A percentile compares a stretch with the other conserved stretches of the same genome.
These are phyloP conservation scores for Popillia japonica DNA, from an alignment of 1,140 invertebrate genomes.

Conservation along the genomic window DNA sequence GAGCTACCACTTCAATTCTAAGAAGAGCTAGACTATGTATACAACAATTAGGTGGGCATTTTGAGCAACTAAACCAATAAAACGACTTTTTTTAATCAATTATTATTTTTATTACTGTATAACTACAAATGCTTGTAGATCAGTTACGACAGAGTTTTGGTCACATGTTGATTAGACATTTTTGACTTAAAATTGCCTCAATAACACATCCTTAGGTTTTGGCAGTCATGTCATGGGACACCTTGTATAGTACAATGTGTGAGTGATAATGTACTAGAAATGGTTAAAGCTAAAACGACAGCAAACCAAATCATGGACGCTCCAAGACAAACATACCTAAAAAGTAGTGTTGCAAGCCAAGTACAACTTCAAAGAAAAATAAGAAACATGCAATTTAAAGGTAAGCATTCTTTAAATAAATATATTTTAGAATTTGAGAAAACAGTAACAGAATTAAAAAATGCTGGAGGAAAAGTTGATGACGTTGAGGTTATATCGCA, in stretches of 20 bases:
- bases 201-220: too few relatives aligned
- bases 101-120: too few relatives aligned
- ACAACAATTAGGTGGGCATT: too few relatives aligned
- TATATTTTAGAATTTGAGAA: conserved; percentile 12
- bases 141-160: too few relatives aligned
- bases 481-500: conserved; percentile 3
- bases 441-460: conserved; percentile 8
- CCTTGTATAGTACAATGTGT: conserved; percentile 9
- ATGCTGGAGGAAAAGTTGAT: background rate
- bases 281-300: background rate
- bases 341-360: background rate
- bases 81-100: too few relatives aligned
- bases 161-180: too few relatives aligned
- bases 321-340: conserved; percentile 17
- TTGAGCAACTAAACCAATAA: too few relatives aligned
- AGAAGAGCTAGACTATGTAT: too few relatives aligned
- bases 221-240: too few relatives aligned
- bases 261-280: conserved; percentile 13
- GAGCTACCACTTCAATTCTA: too few relatives aligned
- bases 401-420: conserved; percentile 17
- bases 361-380: background rate
- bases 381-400: conserved; percentile 4
- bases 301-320: conserved; percentile 24
- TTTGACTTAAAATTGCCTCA: too few relatives aligned
- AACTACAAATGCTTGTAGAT: too few relatives aligned